Base-by-base conservation (phyloP, 30 jellyfish, hydroid and myxozoan genomes). In the Morbakka virulenta region DNA sequence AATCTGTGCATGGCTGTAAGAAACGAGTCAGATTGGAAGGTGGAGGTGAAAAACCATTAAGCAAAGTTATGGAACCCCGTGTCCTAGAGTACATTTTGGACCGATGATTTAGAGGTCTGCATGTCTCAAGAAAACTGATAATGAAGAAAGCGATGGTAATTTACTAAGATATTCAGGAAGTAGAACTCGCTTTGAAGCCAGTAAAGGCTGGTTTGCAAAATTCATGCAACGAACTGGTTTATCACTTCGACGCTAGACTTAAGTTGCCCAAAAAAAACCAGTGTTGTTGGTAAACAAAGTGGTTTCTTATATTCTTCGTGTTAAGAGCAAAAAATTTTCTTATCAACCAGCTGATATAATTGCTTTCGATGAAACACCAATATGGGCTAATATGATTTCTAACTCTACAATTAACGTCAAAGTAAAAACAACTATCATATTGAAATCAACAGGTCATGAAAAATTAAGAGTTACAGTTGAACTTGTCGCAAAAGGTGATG, bases 31-130 rank as follows among this genome's bases (percentile, higher is more conserved):
- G 69, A 53, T 20, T 53, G 20, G 69, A 53, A 53, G 69, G 69
- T 53, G 69, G 69, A 53, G 85, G 57, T 3, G 47, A 66, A 73
- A 65, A 69, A 29, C 76, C 76, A 22, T 69, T 69, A 12, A 69
- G 82, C 76, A 35, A 69, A 34, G 76, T 14, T 3, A 67, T 73
- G 32, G 64, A 73, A 73, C 13, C 17, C 48, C 83, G 4, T 67
- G 85, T 73, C 28, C 61, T 73, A 50, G 83, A 73, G 61, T 73
- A 32, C 4, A 22, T 69, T 73, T 52, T 73, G 32, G 85, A 73
- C 32, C 62, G 83, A 23, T 62, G 83, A 52, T 51, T 52, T 21
- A 73, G 61, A 52, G 85, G 85, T 9, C 57, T 73, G 81, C 81
- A 32, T 3, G 81, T 69, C 33, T 69, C 82, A 41, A n/a, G 75